Conservation (phyloP, 2,797 vertebrate genomes). For the Danionella dracula region DNA sequence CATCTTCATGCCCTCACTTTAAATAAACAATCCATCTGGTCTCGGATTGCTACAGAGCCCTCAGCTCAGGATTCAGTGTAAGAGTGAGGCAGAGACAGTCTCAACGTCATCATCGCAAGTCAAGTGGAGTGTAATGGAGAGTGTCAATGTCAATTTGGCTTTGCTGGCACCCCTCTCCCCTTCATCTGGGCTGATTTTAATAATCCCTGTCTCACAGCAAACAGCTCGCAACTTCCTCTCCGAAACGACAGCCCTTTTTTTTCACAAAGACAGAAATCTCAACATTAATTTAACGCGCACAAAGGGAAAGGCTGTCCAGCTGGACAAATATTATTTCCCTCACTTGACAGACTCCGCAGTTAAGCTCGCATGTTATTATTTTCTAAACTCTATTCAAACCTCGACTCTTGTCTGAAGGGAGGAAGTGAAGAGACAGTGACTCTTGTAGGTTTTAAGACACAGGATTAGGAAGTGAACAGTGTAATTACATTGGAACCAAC, state of each 20-base stretch:
- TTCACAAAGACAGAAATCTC: slow-evolving; percentile 90
- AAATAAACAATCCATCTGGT: slow-evolving; percentile 69
- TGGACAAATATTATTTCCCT: slow-evolving; percentile 99
- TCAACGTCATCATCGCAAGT: slow-evolving; percentile 90
- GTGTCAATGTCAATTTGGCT: slow-evolving; percentile 97
- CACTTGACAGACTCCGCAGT: slow-evolving; percentile 86
- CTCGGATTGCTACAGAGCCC: slow-evolving; percentile 25
- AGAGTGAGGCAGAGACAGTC: slow-evolving; percentile 54
- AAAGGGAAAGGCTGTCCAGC: slow-evolving; percentile 92
- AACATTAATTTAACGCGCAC: slow-evolving; percentile 96
- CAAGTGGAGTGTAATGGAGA: slow-evolving; percentile 93
- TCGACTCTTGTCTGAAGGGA: slow-evolving; percentile 62
- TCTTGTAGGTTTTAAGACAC: slow-evolving; percentile 72
- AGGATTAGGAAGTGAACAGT: slow-evolving; percentile 77
- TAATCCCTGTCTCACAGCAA: slow-evolving; percentile 99
- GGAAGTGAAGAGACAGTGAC: slow-evolving; percentile 61
- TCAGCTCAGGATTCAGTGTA: neutral
- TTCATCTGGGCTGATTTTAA: slow-evolving; percentile 96
- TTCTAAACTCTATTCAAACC: slow-evolving; percentile 47
- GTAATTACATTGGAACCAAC: slow-evolving; percentile 65
- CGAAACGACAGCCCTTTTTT: slow-evolving; percentile 81
- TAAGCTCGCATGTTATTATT: slow-evolving; percentile 91
- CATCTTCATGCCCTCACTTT: slow-evolving; percentile 59
- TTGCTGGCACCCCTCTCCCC: slow-evolving; percentile 80
- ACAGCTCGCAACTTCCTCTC: slow-evolving; percentile 84